Evolutionary conservation across 1,140 invertebrate species (phyloP).

Genomic region (Leptinotarsa defecta): DNA sequence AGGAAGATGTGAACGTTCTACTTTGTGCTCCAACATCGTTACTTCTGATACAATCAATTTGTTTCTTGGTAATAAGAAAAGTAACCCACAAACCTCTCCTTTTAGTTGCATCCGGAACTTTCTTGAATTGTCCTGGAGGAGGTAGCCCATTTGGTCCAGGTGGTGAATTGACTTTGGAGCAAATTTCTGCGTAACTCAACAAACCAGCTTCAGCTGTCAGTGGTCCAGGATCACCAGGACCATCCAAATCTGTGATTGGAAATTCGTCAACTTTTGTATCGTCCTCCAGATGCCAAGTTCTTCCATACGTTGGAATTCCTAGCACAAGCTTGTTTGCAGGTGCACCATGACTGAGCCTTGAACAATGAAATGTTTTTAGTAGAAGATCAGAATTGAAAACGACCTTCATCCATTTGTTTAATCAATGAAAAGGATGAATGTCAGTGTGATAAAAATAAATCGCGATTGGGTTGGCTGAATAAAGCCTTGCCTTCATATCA

Average conservation of each 20-base stretch:
- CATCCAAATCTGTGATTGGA: slow-evolving; percentile 70
- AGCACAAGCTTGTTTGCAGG: slow-evolving; percentile 79
- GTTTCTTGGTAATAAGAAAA: too few relatives aligned
- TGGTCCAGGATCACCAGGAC: slow-evolving; percentile 67
- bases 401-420: too few relatives aligned
- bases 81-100: slow-evolving; percentile 63
- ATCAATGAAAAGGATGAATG: too few relatives aligned
- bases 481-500: too few relatives aligned
- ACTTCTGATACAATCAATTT: too few relatives aligned
- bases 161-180: slow-evolving; percentile 52
- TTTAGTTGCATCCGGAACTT: slow-evolving; percentile 74
- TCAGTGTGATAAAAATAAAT: too few relatives aligned
- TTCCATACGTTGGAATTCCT: slow-evolving; percentile 80
- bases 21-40: too few relatives aligned
- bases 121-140: slow-evolving; percentile 62
- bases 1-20: too few relatives aligned
- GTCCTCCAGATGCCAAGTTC: slow-evolving; percentile 79
- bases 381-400: too few relatives aligned
- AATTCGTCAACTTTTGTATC: slow-evolving; percentile 75
- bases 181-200: slow-evolving; percentile 82
- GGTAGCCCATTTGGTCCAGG: slow-evolving; percentile 48
- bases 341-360: slow-evolving; percentile 68
- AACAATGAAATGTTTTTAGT: slow-evolving; percentile 29
- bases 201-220: slow-evolving; percentile 76
- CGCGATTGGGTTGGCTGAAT: too few relatives aligned